Evolutionary conservation across 2,113 vertebrate species (phyloP).

Genomic region (Phaethon lepturus): DNA sequence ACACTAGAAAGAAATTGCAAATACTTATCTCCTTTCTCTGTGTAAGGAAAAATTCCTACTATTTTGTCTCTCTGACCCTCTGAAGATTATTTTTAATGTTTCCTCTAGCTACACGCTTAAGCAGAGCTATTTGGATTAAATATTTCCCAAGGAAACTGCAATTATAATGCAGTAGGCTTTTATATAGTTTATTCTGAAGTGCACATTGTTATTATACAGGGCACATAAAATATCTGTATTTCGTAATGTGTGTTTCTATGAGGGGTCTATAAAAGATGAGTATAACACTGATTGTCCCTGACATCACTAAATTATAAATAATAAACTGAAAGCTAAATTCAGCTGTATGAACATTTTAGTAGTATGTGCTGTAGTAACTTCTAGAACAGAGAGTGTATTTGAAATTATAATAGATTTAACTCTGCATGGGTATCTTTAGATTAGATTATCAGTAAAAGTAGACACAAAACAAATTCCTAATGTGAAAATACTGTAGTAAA

Average conservation of each 20-base stretch:
- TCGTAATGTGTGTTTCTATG: conserved; percentile 58
- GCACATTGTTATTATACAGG: conserved; percentile 22
- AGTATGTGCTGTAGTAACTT: conserved; percentile 36
- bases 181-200: conserved; percentile 66
- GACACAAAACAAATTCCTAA: conserved; percentile 8
- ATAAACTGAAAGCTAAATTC: conserved; percentile 54
- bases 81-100: conserved; percentile 28
- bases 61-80: conserved; percentile 44
- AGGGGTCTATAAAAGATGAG: conserved; percentile 41
- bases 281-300: conserved; percentile 54
- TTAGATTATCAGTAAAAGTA: conserved; percentile 26
- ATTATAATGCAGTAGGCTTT: conserved; percentile 61
- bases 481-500: background rate
- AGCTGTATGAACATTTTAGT: conserved; percentile 42
- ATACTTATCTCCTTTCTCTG: conserved; percentile 8
- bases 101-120: conserved; percentile 62
- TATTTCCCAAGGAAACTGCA: conserved; percentile 56
- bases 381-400: conserved; percentile 31
- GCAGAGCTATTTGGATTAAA: conserved; percentile 73
- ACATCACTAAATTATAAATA: conserved; percentile 68
- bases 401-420: conserved; percentile 26
- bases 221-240: conserved; percentile 57
- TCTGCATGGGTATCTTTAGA: conserved; percentile 22
- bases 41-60: conserved; percentile 18
- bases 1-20: background rate